These are phyloP conservation scores for Parasteatoda tepidariorum DNA, from an alignment of 1,140 invertebrate species.

Conservation along the genomic window DNA sequence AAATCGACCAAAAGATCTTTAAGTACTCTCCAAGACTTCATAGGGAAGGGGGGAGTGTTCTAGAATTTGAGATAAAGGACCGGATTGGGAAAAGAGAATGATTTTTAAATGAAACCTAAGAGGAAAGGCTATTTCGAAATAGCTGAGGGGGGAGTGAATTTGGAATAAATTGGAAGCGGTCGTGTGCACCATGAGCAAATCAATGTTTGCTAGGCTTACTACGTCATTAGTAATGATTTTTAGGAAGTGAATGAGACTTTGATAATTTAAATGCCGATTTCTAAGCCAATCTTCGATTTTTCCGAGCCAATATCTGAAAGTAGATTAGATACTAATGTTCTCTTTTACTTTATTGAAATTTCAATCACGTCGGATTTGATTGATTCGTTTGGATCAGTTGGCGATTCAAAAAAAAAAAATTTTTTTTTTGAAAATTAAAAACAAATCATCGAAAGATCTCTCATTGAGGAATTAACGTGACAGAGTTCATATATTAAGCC, in stretches of 20 bases:
- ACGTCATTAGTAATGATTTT: background rate
- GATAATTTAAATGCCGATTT: background rate
- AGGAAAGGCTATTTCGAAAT: background rate
- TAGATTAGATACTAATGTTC: background rate
- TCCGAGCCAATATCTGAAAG: background rate
- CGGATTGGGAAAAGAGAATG: background rate
- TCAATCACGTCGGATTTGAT: too few species aligned
- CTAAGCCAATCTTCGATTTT: background rate
- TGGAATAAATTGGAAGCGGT: constrained; percentile 25
- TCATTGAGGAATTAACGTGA: too few species aligned
- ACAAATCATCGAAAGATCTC: too few species aligned
- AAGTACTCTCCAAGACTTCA: background rate
- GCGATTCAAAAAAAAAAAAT: too few species aligned
- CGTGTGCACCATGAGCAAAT: background rate
- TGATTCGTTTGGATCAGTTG: too few species aligned
- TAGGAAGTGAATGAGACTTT: background rate
- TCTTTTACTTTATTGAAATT: too few species aligned
- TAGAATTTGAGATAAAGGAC: background rate
- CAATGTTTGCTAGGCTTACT: background rate
- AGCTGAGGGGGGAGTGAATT: background rate
- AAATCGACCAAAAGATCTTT: background rate
- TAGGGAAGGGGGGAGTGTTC: background rate
- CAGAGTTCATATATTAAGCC: too few species aligned
- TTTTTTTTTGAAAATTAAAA: too few species aligned
- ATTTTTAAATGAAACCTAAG: background rate